A percentile compares a stretch with the other conserved stretches of the same genome.
Conservation (phyloP, 2,113 vertebrate genomes). For the Ia io region DNA sequence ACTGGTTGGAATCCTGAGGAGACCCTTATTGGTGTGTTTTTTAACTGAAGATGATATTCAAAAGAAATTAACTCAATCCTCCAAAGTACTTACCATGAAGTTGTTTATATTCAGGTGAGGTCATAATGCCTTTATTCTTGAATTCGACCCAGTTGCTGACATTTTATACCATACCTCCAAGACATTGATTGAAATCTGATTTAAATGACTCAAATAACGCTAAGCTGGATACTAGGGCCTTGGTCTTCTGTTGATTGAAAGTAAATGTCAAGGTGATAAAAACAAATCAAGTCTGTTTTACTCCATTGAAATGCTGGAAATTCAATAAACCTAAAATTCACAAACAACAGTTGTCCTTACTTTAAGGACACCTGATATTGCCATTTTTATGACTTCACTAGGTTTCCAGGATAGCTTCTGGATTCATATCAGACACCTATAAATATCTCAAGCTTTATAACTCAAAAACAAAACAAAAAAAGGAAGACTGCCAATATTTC, state of each 20-base stretch:
- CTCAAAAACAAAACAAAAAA: slow-evolving; percentile 14
- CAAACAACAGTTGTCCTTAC: slow-evolving; percentile 39
- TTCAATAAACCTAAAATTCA: slow-evolving; percentile 36
- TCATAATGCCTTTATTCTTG: not conserved
- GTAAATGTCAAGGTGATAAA: slow-evolving; percentile 63
- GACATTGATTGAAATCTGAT: not conserved
- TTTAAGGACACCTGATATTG: slow-evolving; percentile 39
- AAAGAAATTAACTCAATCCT: not conserved
- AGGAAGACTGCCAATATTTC: slow-evolving; percentile 4
- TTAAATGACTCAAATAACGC: slow-evolving; percentile 26
- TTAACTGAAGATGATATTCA: not conserved
- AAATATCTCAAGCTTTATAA: not conserved
- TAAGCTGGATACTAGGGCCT: not conserved
- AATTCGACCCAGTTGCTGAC: not conserved
- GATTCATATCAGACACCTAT: not conserved
- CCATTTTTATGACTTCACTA: not conserved
- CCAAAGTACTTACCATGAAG: not conserved
- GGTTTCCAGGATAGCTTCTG: slow-evolving; percentile 29
- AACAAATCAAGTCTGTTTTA: slow-evolving; percentile 38
- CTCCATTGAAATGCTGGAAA: slow-evolving; percentile 60
- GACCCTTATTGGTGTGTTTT: not conserved
- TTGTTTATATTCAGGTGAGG: not conserved
- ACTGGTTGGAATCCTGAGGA: not conserved
- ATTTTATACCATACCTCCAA: not conserved
- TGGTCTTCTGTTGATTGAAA: slow-evolving; percentile 47